Conservation (phyloP, 1,140 invertebrate genomes). For the Bombyx mandarina region DNA sequence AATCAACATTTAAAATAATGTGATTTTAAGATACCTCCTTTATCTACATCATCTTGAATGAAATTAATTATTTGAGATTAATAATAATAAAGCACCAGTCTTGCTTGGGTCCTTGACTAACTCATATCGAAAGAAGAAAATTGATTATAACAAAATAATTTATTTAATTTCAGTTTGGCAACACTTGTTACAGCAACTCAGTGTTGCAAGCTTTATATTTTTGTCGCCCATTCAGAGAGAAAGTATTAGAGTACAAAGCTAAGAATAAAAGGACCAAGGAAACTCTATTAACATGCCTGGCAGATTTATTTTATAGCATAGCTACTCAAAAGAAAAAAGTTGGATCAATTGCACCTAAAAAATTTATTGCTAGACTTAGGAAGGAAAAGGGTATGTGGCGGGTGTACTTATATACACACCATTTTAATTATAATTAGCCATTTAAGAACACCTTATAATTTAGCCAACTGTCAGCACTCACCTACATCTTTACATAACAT, state of each 20-base stretch:
- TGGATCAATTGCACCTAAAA: slow-evolving; percentile 99
- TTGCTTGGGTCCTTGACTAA: too few relatives aligned
- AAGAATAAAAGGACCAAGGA: slow-evolving; percentile 98
- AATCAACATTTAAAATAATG: too few relatives aligned
- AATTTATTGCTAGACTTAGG: slow-evolving; percentile 97
- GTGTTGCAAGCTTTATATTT: slow-evolving; percentile 99
- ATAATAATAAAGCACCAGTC: too few relatives aligned
- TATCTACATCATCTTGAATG: too few relatives aligned
- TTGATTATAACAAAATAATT: neutral
- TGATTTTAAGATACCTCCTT: too few relatives aligned
- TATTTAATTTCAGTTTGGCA: slow-evolving; percentile 91
- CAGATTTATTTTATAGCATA: slow-evolving; percentile 98
- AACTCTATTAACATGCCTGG: slow-evolving; percentile 96
- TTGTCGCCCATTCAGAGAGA: slow-evolving; percentile 98
- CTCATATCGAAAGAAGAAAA: too few relatives aligned
- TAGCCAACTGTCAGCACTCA: too few relatives aligned
- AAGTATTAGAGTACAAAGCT: slow-evolving; percentile 98
- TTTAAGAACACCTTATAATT: too few relatives aligned
- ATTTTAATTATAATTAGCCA: too few relatives aligned
- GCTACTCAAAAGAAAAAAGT: slow-evolving; percentile 99
- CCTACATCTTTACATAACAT: too few relatives aligned
- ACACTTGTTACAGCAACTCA: slow-evolving; percentile 99
- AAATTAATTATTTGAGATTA: too few relatives aligned
- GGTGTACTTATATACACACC: too few relatives aligned
- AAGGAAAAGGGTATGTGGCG: slow-evolving; percentile 93